Conservation (phyloP, 2,113 vertebrate genomes). For the Craseonycteris thonglongyai region DNA sequence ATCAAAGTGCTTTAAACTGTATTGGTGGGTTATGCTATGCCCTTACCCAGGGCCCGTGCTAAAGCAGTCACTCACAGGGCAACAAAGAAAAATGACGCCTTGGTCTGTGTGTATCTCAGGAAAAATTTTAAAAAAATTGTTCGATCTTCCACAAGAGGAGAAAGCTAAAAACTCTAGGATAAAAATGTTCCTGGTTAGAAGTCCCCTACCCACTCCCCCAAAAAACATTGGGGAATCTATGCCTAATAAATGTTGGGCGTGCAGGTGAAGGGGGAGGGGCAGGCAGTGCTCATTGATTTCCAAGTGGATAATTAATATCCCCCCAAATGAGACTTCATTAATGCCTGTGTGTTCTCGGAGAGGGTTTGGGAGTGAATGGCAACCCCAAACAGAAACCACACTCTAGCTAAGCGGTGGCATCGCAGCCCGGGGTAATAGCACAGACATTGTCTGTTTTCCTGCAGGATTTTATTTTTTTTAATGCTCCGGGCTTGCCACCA, state of each 20-base stretch:
- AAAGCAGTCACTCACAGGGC: conserved; percentile 2
- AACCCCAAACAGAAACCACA: conserved; percentile 38
- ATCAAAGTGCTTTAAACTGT: conserved; percentile 83
- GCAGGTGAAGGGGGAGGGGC: conserved; percentile 44
- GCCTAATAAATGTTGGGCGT: conserved; percentile 39
- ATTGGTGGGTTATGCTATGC: conserved; percentile 77
- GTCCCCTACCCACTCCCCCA: too few relatives aligned
- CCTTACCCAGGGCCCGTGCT: conserved; percentile 67
- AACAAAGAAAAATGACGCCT: not conserved
- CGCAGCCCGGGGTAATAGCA: not conserved
- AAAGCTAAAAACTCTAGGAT: not conserved
- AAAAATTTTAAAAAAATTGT: conserved; percentile 23
- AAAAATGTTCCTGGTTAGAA: not conserved
- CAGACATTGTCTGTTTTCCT: conserved; percentile 3
- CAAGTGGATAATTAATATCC: conserved; percentile 76
- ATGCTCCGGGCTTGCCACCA: not conserved
- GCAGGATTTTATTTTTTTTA: not conserved
- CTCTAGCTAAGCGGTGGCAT: conserved; percentile 51
- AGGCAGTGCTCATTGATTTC: conserved; percentile 53
- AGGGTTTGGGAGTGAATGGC: conserved; percentile 64
- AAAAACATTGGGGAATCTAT: conserved; percentile 34
- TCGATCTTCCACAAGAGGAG: not conserved
- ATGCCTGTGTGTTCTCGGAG: conserved; percentile 50
- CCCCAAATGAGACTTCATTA: conserved; percentile 65
- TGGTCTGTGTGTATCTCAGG: not conserved